phyloP scores from a whole-genome alignment of 1,140 invertebrate species.

The Penaeus chinensis region DNA sequence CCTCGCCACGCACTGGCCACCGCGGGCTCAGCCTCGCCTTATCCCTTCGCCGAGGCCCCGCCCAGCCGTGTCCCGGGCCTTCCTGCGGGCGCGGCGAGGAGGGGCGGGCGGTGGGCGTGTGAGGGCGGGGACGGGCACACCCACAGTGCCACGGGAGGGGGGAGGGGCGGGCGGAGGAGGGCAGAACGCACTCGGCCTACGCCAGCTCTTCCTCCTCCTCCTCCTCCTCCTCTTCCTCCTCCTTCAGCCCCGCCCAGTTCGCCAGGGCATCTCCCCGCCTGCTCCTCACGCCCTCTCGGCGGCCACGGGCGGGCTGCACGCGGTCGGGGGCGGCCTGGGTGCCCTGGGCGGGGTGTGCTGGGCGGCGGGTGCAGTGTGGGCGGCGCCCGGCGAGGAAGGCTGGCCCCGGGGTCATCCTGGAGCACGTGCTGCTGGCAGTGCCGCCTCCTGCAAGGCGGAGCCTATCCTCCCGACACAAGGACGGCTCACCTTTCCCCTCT shows the following conservation, averaged over 20 bases:
- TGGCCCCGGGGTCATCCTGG: conserved; percentile 41
- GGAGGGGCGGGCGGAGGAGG: too few relatives aligned
- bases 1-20: too few relatives aligned
- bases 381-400: conserved; percentile 48
- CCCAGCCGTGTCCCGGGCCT: conserved; percentile 19
- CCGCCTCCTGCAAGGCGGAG: conserved; percentile 58
- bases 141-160: background rate
- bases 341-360: background rate
- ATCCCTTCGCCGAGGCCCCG: background rate
- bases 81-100: conserved; percentile 21
- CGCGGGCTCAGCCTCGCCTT: too few relatives aligned
- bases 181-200: too few relatives aligned
- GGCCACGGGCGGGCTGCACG: background rate
- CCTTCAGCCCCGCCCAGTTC: conserved; percentile 52
- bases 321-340: background rate
- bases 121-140: conserved; percentile 39
- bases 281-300: background rate
- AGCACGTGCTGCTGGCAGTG: conserved; percentile 54
- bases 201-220: too few relatives aligned
- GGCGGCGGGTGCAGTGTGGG: conserved; percentile 27
- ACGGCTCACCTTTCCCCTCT: conserved; percentile 21
- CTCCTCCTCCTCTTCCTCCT: conserved; percentile 10
- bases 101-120: conserved; percentile 56
- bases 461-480: conserved; percentile 38
- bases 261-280: conserved; percentile 5